Evolutionary conservation across 2,797 vertebrate species (phyloP), one percentile per base, ranked within the genome.

Genomic region (Margarornis squamiger): DNA sequence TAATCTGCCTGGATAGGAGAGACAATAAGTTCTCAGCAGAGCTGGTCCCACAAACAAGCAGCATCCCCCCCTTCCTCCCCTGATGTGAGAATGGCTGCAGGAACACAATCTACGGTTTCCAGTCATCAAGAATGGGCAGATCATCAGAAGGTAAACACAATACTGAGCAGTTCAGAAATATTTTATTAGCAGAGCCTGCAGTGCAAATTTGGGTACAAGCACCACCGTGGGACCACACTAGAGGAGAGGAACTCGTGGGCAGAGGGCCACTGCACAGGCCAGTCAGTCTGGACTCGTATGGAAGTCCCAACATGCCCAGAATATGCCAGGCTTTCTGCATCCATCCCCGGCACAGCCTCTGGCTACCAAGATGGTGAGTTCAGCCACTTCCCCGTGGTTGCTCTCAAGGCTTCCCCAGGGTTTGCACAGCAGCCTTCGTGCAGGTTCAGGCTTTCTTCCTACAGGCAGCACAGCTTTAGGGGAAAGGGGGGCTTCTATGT

Each of bases 401-500:
- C 48, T 82, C 12, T 79, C 4, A 2, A 68, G 63, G 34, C 24
- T 20, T 70, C 3, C 22, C 2, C 3, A 59, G 11, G 34, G 30
- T 63, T 68, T 80, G 39, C 14, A 39, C 11, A 10, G 30, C 21
- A 80, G 14, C 12, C 11, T 80, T 76, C 61, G 39, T 70, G n/a
- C 36, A 86, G 24, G 24, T 51, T 59, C 23, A 63, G 41, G 14
- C 15, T 76, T 90, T 71, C n/a, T 72, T 67, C n/a, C 39, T 61
- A 20, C 15, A 51, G 63, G 48, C 8, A 41, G 75, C 41, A 45
- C 23, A 61, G 45, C 19, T 71, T 13, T 55, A 55, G 38, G 14
- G 32, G 12, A 3, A 59, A 34, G 13, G 2, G 11, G 5, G 8
- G 0, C 30, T 74, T 83, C 39, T 0, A 36, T 0, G 0, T 15